Percentiles rank a stretch among this genome's conserved stretches.
phyloP scores from a whole-genome alignment of 2,113 vertebrate species.

The Galeopterus variegatus region DNA sequence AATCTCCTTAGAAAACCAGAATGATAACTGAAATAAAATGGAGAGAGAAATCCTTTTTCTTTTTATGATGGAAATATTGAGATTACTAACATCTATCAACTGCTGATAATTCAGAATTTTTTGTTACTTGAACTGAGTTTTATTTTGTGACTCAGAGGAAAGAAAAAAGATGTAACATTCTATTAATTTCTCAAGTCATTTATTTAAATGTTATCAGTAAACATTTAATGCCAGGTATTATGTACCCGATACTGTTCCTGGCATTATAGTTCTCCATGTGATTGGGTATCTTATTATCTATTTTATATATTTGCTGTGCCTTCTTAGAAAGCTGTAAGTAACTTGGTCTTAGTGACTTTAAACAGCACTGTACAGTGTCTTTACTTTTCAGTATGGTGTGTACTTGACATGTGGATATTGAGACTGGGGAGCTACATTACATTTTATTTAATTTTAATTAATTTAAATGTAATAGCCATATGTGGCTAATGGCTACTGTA shows the following conservation, averaged over 20 bases:
- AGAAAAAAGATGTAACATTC: not conserved
- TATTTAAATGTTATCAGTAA: constrained; percentile 4
- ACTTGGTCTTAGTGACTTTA: not conserved
- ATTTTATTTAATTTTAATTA: not conserved
- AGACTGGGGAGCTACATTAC: not conserved
- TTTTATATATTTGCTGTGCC: not conserved
- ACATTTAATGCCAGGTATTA: not conserved
- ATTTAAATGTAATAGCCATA: not conserved
- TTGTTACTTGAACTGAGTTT: constrained; percentile 47
- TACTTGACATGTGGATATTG: no score
- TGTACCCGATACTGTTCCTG: not conserved
- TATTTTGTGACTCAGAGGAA: constrained; percentile 28
- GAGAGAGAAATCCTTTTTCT: not conserved
- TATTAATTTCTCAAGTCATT: constrained; percentile 6
- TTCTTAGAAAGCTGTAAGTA: not conserved
- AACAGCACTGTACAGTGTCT: not conserved
- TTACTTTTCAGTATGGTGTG: rapidly evolving
- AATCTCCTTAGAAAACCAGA: not conserved
- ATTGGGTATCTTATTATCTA: not conserved
- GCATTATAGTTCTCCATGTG: not conserved
- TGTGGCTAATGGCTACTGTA: not conserved
- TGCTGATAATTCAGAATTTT: not conserved
- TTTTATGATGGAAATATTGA: constrained; percentile 42
- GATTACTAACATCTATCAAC: not conserved
- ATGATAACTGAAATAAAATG: not conserved